A percentile compares a stretch with the other conserved stretches of the same genome.
Evolutionary conservation across 2,797 vertebrate species (phyloP).

Genomic region (Geotrypetes seraphini): DNA sequence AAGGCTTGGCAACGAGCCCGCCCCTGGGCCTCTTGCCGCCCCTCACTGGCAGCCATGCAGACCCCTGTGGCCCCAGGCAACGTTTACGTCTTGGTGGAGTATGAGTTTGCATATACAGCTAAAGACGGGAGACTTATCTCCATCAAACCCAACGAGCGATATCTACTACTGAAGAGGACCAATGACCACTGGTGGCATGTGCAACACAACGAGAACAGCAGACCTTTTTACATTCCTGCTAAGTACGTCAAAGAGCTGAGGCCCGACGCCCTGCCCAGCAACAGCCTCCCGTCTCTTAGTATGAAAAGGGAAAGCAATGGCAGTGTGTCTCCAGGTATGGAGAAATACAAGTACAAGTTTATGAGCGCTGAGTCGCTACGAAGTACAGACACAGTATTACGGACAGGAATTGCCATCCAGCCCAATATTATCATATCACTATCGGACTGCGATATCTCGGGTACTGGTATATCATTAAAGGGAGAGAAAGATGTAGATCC

Average conservation of each 20-base stretch:
- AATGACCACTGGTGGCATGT: conserved; percentile 68
- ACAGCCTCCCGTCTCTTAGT: not conserved
- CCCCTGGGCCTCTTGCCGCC: not conserved
- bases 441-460: not conserved
- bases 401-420: not conserved
- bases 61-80: conserved; percentile 32
- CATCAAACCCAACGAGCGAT: conserved; percentile 61
- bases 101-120: conserved; percentile 53
- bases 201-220: conserved; percentile 29
- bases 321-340: not conserved
- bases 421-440: not conserved
- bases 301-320: not conserved
- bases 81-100: conserved; percentile 56
- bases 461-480: not conserved
- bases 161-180: conserved; percentile 51
- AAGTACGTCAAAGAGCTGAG: conserved; percentile 62
- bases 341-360: conserved; percentile 44
- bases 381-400: not conserved
- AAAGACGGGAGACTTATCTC: conserved; percentile 50
- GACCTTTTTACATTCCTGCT: conserved; percentile 61
- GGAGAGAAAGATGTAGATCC: not conserved
- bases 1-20: not conserved
- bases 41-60: conserved; percentile 35
- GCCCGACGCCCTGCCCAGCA: not conserved
- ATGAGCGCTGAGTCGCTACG: not conserved